Evolutionary conservation across 2,888 invertebrate species (phyloP).

Genomic region (Rhopalosiphum nymphaeae): DNA sequence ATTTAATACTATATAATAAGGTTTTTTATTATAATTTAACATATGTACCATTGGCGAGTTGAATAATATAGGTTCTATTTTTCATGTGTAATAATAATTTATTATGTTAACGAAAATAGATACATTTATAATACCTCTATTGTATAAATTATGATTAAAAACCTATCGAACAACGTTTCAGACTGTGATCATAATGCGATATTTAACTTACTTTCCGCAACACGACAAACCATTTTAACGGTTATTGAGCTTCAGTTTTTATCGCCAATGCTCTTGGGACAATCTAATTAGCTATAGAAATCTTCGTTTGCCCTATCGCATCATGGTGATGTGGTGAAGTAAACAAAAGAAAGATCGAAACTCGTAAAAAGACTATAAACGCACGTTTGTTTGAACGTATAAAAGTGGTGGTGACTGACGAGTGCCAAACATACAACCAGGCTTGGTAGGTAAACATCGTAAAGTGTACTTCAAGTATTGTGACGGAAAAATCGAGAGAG

Average conservation of each 20-base stretch:
- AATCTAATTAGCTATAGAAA: slow-evolving; percentile 11
- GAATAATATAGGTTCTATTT: background rate
- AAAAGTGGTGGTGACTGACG: background rate
- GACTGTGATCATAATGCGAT: slow-evolving; percentile 12
- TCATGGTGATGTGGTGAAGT: background rate
- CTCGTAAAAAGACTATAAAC: background rate
- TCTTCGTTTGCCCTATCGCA: background rate
- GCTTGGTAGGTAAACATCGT: slow-evolving; percentile 21
- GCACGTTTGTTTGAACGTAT: background rate
- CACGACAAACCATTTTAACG: slow-evolving; percentile 46
- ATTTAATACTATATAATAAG: background rate
- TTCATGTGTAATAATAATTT: background rate
- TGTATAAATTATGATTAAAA: background rate
- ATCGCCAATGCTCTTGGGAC: slow-evolving; percentile 3
- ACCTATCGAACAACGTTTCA: background rate
- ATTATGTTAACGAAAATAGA: background rate
- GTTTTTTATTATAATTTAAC: background rate
- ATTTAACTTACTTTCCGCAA: background rate
- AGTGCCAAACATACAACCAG: background rate
- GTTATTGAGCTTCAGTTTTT: slow-evolving; percentile 32
- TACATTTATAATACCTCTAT: background rate
- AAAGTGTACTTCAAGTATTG: slow-evolving; percentile 17
- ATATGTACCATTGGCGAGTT: background rate
- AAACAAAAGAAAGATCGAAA: slow-evolving; percentile 32
- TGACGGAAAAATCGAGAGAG: background rate